Evolutionary conservation across 92 coral and sea anemone genomes (phyloP).

Genomic region (Phenganax marumi): DNA sequence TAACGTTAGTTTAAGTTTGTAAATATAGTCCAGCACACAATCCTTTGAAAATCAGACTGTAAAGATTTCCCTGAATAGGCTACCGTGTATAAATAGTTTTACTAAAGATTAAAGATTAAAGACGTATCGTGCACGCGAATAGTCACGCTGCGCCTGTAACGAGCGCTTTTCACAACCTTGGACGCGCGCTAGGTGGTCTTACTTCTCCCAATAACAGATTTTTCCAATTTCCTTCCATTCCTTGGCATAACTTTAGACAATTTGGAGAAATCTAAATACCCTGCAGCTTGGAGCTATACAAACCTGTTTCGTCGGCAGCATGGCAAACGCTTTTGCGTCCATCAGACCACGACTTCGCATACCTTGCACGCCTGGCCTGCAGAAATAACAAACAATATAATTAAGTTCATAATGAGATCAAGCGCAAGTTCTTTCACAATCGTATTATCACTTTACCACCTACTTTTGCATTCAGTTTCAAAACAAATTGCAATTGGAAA

Average conservation of each 20-base stretch:
- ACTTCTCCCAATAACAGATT: constrained; percentile 25
- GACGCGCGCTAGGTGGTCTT: constrained; percentile 24
- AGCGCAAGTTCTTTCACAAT: constrained; percentile 34
- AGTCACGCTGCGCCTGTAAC: constrained; percentile 35
- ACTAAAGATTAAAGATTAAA: too few species aligned
- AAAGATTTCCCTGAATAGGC: too few species aligned
- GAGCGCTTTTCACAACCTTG: constrained; percentile 34
- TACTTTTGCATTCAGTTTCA: constrained; percentile 22
- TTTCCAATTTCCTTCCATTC: constrained; percentile 37
- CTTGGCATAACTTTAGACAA: constrained; percentile 38
- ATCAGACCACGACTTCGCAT: constrained; percentile 7
- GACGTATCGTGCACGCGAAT: constrained; percentile 3
- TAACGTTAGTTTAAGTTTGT: too few species aligned
- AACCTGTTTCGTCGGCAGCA: constrained; percentile 27
- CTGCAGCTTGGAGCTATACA: constrained; percentile 37
- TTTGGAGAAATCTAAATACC: constrained; percentile 42
- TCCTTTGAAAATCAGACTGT: too few species aligned
- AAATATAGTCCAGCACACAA: too few species aligned
- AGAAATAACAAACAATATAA: constrained; percentile 43
- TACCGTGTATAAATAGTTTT: too few species aligned
- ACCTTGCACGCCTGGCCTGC: constrained; percentile 40
- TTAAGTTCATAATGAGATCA: constrained; percentile 42
- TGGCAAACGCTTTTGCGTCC: constrained; percentile 23
- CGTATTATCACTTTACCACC: constrained; percentile 41
- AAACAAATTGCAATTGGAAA: neutral